Evolutionary conservation across 37 sponge, comb jelly and placozoan genomes (phyloP), one percentile per base, ranked within the genome.

Genomic region (Ephydatia muelleri): DNA sequence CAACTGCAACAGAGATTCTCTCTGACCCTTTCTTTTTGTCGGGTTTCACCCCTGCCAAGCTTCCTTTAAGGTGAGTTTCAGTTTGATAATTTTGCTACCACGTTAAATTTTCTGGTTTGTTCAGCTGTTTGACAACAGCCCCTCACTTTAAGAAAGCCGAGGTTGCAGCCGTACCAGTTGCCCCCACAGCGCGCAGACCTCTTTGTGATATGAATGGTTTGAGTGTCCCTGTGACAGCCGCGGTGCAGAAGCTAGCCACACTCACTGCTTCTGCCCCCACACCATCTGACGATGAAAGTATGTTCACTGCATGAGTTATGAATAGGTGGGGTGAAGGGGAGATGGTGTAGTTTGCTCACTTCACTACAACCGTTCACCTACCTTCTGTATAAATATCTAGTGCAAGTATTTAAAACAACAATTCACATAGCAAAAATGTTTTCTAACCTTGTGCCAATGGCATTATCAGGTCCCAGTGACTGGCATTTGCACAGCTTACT

Each of bases 71-170:
- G 91, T 90, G 43, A 9, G 28, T 39, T 38, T 36, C 37, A 76
- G 28, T 38, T 38, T 1, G 35, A 32, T 79, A 28, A 25, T 4
- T 73, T 30, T 73, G 31, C 16, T 28, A 11, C 38, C n/a, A n/a
- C 13, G 23, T 29, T 75, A 31, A 26, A 25, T 28, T 64, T 66
- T 37, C 70, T 22, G 47, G 30, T 38, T 6, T 64, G 8, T 73
- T 22, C 72, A 90, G 92, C 40, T 91, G 84, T 37, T 82, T 94
- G 69, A 90, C 95, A 0, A 88, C 88, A 9, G 89, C 95, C 11
- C 95, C 95, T 65, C 92, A 94, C 86, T 94, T 91, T 75, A 93
- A 93, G 80, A 84, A 82, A 79, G 87, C 87, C 29, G 21, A 25
- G 49, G 80, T n/a, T 14, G 57, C 72, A 22, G 77, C 65, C 13